Conservation (phyloP, 2,113 vertebrate genomes). For the Microtus montanus region DNA sequence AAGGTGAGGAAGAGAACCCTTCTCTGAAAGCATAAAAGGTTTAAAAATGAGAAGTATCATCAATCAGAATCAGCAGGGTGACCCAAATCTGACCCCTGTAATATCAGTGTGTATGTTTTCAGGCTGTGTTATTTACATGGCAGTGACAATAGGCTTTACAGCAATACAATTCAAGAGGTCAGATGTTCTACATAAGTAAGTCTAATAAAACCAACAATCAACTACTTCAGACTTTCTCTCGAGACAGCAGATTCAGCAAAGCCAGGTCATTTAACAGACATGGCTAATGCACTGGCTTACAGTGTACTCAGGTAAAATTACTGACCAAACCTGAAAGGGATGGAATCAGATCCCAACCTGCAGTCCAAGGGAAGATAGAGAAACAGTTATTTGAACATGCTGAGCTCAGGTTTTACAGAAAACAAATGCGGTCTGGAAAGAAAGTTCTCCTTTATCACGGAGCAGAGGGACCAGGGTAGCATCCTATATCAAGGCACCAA, state of each 20-base stretch:
- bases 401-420: slow-evolving; percentile 40
- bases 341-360: slow-evolving; percentile 3
- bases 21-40: neutral
- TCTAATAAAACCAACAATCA: slow-evolving; percentile 29
- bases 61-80: neutral
- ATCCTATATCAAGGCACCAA: neutral
- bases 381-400: slow-evolving; percentile 13
- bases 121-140: neutral
- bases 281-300: neutral
- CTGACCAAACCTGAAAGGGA: slow-evolving; percentile 27
- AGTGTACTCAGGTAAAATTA: neutral
- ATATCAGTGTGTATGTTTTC: neutral
- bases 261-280: neutral
- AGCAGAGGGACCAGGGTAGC: slow-evolving; percentile 7
- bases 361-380: neutral
- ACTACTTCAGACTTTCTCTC: slow-evolving; percentile 21
- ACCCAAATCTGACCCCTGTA: neutral
- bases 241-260: slow-evolving; percentile 42
- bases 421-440: slow-evolving; percentile 38
- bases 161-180: slow-evolving; percentile 25
- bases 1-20: neutral
- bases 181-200: neutral
- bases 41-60: slow-evolving; percentile 38
- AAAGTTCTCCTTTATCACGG: slow-evolving; percentile 17
- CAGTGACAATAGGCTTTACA: neutral